Evolutionary conservation across 2,797 vertebrate genomes (phyloP), one percentile per base, ranked within the genome.

Genomic region (Leucoraja ocellata): DNA sequence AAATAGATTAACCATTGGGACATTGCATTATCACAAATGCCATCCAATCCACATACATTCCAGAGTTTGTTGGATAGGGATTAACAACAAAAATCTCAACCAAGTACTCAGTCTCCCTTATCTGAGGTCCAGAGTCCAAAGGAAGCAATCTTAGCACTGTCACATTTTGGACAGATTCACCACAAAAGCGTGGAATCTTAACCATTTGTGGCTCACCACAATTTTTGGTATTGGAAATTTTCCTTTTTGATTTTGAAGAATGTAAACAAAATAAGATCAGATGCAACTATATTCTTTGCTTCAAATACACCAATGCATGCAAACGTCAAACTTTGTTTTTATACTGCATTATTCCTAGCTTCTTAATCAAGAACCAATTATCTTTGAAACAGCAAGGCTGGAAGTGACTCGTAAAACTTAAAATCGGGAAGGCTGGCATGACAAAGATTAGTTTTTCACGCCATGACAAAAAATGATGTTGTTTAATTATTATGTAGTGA

Each of bases 341-440:
- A 36, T 54, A 54, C 39, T 28, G 14, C 25, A 58, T 92, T 76
- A 91, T 28, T 76, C 90, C 25, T 58, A 76, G 23, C n/a, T 92
- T 28, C 36, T 25, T 73, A 92, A 92, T 76, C 58, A 92, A 92
- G 90, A 58, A 39, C 61, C 63, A 91, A 54, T 73, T 91, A 91
- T 74, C 36, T 65, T 91, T 74, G 36, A 36, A 91, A 91, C 90
- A 91, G 65, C 32, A 91, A 73, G 36, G 25, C 21, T 92, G 28
- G 39, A 92, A 76, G 71, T 76, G 90, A 92, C 73, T 73, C 90
- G n/a, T 14, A 76, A 73, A 74, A 92, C 68, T 74, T 13, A 74
- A 91, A 92, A 76, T 92, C 18, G 46, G 71, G 71, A 92, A n/a
- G 73, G 71, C 71, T 74, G 36, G 73, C 63, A 4, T 46, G 90